Conservation (phyloP, 2,113 vertebrate species). For the Gorsachius goisagi region DNA sequence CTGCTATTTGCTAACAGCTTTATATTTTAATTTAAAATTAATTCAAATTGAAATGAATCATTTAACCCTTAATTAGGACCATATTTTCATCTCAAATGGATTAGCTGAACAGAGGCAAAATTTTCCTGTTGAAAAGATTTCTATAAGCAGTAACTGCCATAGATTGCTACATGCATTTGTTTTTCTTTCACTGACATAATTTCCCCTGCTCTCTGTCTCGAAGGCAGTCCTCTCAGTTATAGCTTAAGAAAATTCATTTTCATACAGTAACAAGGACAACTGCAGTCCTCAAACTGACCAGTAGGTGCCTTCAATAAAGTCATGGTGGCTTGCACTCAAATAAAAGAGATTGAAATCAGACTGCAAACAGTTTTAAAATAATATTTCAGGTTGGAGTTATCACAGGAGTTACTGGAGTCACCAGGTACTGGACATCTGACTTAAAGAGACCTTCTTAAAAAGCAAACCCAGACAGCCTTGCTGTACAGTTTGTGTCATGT, state of each 20-base stretch:
- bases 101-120: slow-evolving; percentile 53
- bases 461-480: background rate
- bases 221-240: slow-evolving; percentile 27
- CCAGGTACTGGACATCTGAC: background rate
- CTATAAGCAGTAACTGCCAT: slow-evolving; percentile 31
- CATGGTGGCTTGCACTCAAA: background rate
- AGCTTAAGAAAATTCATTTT: background rate
- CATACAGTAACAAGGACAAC: background rate
- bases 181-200: slow-evolving; percentile 53
- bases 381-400: background rate
- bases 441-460: background rate
- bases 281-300: background rate
- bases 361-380: background rate
- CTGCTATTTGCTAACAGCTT: slow-evolving; percentile 55
- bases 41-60: slow-evolving; percentile 60
- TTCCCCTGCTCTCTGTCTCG: slow-evolving; percentile 11
- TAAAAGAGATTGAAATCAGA: background rate
- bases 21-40: slow-evolving; percentile 64
- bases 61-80: slow-evolving; percentile 61
- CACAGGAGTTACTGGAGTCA: background rate
- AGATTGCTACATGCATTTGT: slow-evolving; percentile 37
- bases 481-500: background rate
- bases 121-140: slow-evolving; percentile 53
- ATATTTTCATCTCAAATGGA: slow-evolving; percentile 25
- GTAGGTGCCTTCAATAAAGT: background rate